These are phyloP conservation scores for Naso thynnoides DNA, from an alignment of 2,797 vertebrate genomes.

Conservation along the genomic window DNA sequence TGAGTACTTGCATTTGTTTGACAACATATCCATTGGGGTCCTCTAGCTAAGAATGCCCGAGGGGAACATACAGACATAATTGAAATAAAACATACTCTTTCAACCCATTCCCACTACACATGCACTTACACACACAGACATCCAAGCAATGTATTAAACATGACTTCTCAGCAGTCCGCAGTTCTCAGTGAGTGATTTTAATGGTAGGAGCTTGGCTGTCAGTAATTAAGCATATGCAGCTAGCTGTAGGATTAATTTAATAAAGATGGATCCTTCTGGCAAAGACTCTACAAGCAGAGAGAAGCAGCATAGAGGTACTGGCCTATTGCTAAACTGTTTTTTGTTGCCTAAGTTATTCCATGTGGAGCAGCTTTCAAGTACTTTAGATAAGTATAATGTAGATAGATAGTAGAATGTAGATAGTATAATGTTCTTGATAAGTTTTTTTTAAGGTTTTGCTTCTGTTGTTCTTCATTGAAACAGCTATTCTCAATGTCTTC, in stretches of 20 bases:
- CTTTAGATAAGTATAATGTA: background rate
- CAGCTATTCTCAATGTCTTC: background rate
- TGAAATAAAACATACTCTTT: conserved; percentile 58
- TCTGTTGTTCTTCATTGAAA: conserved; percentile 6
- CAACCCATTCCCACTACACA: conserved; percentile 17
- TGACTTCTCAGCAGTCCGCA: conserved; percentile 31
- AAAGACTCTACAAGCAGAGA: conserved; percentile 32
- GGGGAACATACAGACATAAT: conserved; percentile 53
- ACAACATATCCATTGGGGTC: conserved; percentile 57
- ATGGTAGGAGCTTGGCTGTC: conserved; percentile 55
- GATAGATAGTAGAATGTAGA: no score
- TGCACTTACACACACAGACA: background rate
- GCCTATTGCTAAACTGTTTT: conserved; percentile 12
- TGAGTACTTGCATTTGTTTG: conserved; percentile 48
- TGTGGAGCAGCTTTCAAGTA: background rate
- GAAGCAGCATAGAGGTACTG: conserved; percentile 6
- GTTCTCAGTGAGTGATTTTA: conserved; percentile 62
- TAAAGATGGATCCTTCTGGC: conserved; percentile 42
- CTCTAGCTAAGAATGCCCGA: conserved; percentile 43
- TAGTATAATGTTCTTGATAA: background rate
- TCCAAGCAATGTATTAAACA: conserved; percentile 37
- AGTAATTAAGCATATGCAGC: conserved; percentile 69
- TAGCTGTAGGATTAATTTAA: conserved; percentile 62
- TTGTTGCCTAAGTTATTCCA: background rate
- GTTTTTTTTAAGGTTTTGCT: background rate